Evolutionary conservation across 2,888 invertebrate genomes (phyloP), one percentile per base, ranked within the genome.

Genomic region (Polydesmus complanatus): DNA sequence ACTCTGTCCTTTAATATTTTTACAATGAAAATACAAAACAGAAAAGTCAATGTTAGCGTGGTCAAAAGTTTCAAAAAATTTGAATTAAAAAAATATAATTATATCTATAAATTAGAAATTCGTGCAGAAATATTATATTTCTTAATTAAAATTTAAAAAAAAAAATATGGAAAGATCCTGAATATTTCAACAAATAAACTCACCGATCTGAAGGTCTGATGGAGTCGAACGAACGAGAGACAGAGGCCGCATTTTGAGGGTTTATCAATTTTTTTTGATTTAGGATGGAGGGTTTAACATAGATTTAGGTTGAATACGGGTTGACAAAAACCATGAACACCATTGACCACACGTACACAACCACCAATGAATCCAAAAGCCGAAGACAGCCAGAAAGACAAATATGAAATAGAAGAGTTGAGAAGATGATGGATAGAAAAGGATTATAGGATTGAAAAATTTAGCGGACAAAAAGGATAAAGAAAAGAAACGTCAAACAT

Each of bases 161-260:
- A 21, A 47, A 21, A 47, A 27, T 22, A 27, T 2, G 2, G 25
- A 58, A 19, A 53, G 53, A 54, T 56, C 27, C 19, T 27, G 25
- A 61, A 56, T 25, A 50, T 22, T 61, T 48, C 37, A 37, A n/a
- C 21, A 37, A 14, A 3, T 22, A 49, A 68, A 73, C 72, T 73
- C 73, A 73, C 73, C 73, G 70, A 71, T 72, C 71, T 70, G 70
- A 72, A 73, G 69, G 72, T 70, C 73, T 73, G 58, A n/a, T 26
- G 50, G 47, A 48, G 22, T 21, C 53, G 5, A 23, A 22, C 48
- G 27, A n/a, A 56, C n/a, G 27, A 19, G 49, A 19, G 22, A 27
- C 22, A 52, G 53, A 58, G 47, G 53, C 19, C 19, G 57, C 19
- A 37, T 11, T 18, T 57, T 27, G 50, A 48, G 23, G 51, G 37